Evolutionary conservation across 2,888 invertebrate genomes (phyloP), one percentile per base, ranked within the genome.

Genomic region (Graphium colonna): DNA sequence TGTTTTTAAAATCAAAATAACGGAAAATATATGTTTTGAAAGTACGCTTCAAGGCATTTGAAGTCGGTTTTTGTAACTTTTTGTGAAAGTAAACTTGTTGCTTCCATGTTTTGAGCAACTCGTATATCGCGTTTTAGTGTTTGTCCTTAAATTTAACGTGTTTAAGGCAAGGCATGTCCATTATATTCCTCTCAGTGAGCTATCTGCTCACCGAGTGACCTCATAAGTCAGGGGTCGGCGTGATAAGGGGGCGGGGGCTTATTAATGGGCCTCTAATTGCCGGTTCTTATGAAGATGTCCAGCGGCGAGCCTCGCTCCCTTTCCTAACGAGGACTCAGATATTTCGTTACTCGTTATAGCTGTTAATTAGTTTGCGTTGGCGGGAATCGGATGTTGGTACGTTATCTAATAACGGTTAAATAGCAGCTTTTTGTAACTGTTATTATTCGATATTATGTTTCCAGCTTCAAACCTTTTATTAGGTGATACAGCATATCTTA

Each of bases 211-310:
- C 55, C 57, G 39, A 51, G 51, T 69, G 72, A 70, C 71, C 71
- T 60, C 68, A 60, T 71, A 63, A 71, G 61, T 63, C 58, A 60
- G 53, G 59, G 64, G 58, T 53, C 48, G 48, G 28, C 10, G 48
- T 42, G 38, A 13, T 46, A 33, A 55, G 52, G 56, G 56, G 53
- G 67, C 61, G 59, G 51, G 51, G 49, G 40, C 21, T 44, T 57
- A 60, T 63, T 64, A 65, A 67, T 65, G 51, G 36, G 21, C 52
- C 48, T n/a, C 39, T 44, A 51, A 56, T 53, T 53, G 48, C 49
- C 49, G 49, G 44, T 12, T 44, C 41, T 28, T 43, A 49, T 49
- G 43, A 44, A 53, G 52, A 41, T 16, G 52, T 52, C 52, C 51
- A 40, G 45, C 31, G 49, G 21, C 28, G 5, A 2, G 8, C 39